phyloP scores from a whole-genome alignment of 2,113 vertebrate genomes.

The Ellobius talpinus region DNA sequence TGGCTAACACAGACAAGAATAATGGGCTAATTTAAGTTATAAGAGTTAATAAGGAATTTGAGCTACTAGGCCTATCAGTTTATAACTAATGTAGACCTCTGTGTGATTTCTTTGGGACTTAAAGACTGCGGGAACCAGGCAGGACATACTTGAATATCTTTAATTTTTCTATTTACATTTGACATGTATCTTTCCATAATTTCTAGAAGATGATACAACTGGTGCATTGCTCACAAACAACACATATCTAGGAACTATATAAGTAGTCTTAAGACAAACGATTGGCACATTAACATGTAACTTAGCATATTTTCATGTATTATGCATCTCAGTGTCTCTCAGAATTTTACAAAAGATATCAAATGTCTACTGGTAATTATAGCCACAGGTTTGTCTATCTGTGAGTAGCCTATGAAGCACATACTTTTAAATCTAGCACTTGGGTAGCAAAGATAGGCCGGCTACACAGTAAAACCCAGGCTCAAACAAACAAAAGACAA shows the following conservation, averaged over 20 bases:
- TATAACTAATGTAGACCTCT: no score
- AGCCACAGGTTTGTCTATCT: not conserved
- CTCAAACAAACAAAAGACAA: not conserved
- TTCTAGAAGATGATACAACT: not conserved
- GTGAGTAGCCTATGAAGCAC: not conserved
- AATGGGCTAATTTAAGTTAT: no score
- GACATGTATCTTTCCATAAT: not conserved
- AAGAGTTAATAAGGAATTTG: no score
- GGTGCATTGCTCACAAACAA: conserved; percentile 17
- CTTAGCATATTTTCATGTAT: not conserved
- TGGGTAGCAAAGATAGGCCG: no score
- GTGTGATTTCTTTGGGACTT: no score
- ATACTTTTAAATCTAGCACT: not conserved
- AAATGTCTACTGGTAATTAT: not conserved
- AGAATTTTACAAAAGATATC: conserved; percentile 48
- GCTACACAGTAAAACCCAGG: not conserved
- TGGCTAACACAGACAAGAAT: no score
- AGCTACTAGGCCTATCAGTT: no score
- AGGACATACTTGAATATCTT: not conserved
- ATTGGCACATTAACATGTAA: not conserved
- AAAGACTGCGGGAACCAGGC: no score
- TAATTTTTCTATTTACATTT: not conserved
- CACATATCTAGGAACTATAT: not conserved
- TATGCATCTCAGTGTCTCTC: not conserved
- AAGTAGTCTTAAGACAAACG: not conserved